Base-by-base conservation (phyloP, 2,113 vertebrate genomes). In the Aptenodytes patagonicus region DNA sequence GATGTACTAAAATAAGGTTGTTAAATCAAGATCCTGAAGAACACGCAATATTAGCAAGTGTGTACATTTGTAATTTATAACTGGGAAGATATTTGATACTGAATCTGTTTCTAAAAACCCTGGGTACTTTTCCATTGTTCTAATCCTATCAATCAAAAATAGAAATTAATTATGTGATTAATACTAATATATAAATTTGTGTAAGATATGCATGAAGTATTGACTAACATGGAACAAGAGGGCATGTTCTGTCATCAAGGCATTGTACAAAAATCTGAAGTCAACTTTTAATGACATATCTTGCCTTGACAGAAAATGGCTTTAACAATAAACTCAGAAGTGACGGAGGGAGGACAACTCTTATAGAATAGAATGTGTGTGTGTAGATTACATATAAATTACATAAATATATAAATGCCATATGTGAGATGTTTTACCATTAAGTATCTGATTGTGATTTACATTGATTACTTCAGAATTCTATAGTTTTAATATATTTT, bases 11-110 rank as follows among this genome's bases (percentile, higher is more conserved):
- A 84, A 96, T 89, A 88, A 92, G 71, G 80, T 80, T 64, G 81
- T 96, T 97, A 94, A 98, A 94, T 89, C 93, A 91, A 87, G 89
- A 61, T 79, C 72, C 69, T 81, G n/a, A 87, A 89, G 91, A 95
- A 80, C 21, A 66, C 14, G 61, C 24, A 76, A 87, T 94, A 83
- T 78, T 49, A 25, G 70, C 40, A 87, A 96, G 71, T 81, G 54
- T 71, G 13, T 80, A 89, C n/a, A 46, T 73, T 82, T 83, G 65
- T 87, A 95, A 87, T 95, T 96, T 91, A 58, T 44, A 93, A 88
- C 66, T 40, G 44, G 65, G 58, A 95, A 93, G 57, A 75, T n/a
- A 49, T 61, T 87, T 89, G 36, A 36, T 22, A 77, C 22, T 81
- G 55, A 93, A 68, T 84, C 71, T 61, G 46, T 75, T 93, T 89